Evolutionary conservation across 2,888 invertebrate species (phyloP).

Genomic region (Cyclophora albipunctata): DNA sequence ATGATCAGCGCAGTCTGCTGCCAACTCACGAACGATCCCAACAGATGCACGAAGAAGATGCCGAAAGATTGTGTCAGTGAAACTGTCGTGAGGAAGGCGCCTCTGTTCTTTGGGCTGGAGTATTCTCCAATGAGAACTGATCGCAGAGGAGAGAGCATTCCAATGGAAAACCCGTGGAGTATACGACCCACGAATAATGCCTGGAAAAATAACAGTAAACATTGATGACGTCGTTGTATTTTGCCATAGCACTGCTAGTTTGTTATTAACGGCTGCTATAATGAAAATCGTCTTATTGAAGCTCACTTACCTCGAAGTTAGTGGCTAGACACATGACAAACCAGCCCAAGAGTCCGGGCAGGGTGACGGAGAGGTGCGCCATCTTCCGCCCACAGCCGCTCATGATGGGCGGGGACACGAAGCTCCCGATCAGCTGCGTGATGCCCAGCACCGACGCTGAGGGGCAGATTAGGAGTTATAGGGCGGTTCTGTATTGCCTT

Average conservation of each 20-base stretch:
- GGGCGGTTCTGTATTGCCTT: too few species aligned
- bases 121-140: constrained; percentile 72
- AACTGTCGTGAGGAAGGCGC: constrained; percentile 73
- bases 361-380: constrained; percentile 57
- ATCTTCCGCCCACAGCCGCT: constrained; percentile 67
- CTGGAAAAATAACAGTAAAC: constrained; percentile 38
- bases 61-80: constrained; percentile 75
- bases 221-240: too few species aligned
- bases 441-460: constrained; percentile 44
- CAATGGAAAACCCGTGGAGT: constrained; percentile 60
- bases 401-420: constrained; percentile 51
- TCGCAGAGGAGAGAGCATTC: constrained; percentile 61
- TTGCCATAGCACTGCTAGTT: too few species aligned
- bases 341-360: constrained; percentile 70
- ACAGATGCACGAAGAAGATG: constrained; percentile 73
- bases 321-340: constrained; percentile 52
- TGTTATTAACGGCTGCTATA: too few species aligned
- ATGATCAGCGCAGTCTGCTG: constrained; percentile 65
- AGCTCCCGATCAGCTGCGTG: constrained; percentile 38
- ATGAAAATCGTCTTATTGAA: too few species aligned
- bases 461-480: too few species aligned
- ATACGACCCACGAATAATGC: constrained; percentile 38
- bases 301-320: constrained; percentile 28
- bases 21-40: constrained; percentile 76
- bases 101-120: constrained; percentile 73